Percentiles rank a stretch among this genome's conserved stretches.
These are phyloP conservation scores for Trissolcus japonicus DNA, from an alignment of 2,888 invertebrate genomes.

Conservation along the genomic window DNA sequence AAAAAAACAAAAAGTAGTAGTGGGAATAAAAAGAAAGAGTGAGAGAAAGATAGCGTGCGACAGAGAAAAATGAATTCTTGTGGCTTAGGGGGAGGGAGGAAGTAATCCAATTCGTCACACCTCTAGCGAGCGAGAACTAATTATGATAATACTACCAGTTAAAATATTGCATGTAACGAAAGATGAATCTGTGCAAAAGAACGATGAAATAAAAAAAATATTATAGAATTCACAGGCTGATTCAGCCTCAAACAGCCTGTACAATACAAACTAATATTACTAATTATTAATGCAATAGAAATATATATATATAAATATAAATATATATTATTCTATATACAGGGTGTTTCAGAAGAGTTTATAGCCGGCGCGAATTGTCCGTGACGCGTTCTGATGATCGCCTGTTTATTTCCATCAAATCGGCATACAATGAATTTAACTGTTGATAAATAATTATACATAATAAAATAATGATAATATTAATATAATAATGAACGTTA, in stretches of 20 bases:
- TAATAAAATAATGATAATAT: constrained; percentile 23
- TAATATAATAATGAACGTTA: constrained; percentile 39
- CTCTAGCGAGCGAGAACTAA: constrained; percentile 61
- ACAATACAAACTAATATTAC: constrained; percentile 76
- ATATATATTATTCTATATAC: constrained; percentile 63
- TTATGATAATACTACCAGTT: constrained; percentile 56
- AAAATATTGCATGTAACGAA: constrained; percentile 52
- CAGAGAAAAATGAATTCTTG: constrained; percentile 36
- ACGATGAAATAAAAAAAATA: constrained; percentile 60
- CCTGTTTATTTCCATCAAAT: constrained; percentile 37
- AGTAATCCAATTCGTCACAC: constrained; percentile 47
- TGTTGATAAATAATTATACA: constrained; percentile 33
- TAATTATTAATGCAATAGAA: constrained; percentile 72
- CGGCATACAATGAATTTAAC: constrained; percentile 27
- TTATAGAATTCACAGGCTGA: constrained; percentile 66
- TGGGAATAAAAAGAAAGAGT: constrained; percentile 28
- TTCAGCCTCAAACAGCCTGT: constrained; percentile 70
- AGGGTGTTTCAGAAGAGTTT: constrained; percentile 75
- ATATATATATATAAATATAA: constrained; percentile 58
- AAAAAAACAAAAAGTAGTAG: constrained; percentile 56
- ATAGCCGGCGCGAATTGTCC: constrained; percentile 66
- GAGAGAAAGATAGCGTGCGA: constrained; percentile 54
- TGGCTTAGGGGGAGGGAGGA: constrained; percentile 44
- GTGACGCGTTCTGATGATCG: constrained; percentile 60
- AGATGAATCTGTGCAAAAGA: constrained; percentile 59